Evolutionary conservation across 1,140 invertebrate species (phyloP), one percentile per base, ranked within the genome.

Genomic region (Anadara kagoshimensis): DNA sequence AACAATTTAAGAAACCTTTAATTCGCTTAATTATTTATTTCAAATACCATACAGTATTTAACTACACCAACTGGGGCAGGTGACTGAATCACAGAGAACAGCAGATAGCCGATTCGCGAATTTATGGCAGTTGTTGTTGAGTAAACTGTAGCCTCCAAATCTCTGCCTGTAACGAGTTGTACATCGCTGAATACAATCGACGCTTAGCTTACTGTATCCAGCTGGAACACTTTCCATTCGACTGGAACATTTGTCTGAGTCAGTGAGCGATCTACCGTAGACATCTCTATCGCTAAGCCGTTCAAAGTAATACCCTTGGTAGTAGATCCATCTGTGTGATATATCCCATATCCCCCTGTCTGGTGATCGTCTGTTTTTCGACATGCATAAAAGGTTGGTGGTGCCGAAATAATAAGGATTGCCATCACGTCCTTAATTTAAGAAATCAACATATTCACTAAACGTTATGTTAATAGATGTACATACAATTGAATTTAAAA

Each of bases 281-380:
- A 43, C 22, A 22, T 61, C 43, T 26, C 12, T 26, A 11, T 49
- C 24, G n/a, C 45, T 14, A 20, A 65, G 18, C n/a, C 45, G 26
- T 29, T 65, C 62, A 29, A 65, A 65, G 26, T 65, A 65, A 36
- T 51, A 49, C 16, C 62, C 62, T 26, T 49, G 26, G 45, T 65
- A 65, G 14, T 44, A 51, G 16, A 64, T 64, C 45, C 22, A 64
- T n/a, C 62, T 22, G 47, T 64, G 62, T 10, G 14, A 26, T 16
- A 16, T 14, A 22, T 20, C 24, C 45, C n/a, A 29, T 3, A 47
- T 26, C 11, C 45, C 24, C 24, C 62, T 49, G 22, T 20, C 8
- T 49, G 62, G 62, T 14, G n/a, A 8, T 56, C 54, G 54, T 24
- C 24, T 56, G 0, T 20, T 20, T 20, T 56, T 56, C 47, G 47